Evolutionary conservation across 1,140 invertebrate genomes (phyloP).

Genomic region (Drosophila subobscura): DNA sequence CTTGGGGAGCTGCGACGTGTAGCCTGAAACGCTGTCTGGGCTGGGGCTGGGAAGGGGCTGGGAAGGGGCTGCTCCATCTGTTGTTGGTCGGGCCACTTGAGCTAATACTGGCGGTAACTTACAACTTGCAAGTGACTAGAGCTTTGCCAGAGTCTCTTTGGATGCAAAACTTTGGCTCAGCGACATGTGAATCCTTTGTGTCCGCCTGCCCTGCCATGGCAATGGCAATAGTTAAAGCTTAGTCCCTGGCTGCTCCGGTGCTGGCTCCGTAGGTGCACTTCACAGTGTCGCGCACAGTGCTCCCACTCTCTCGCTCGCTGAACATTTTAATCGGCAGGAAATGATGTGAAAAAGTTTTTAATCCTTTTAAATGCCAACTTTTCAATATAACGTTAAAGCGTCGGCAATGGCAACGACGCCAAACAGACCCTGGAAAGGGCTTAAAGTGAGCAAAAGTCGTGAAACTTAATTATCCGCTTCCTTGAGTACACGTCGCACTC

Average conservation of each 20-base stretch:
- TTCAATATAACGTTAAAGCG: constrained; percentile 48
- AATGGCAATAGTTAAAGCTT: constrained; percentile 36
- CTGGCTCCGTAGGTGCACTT: too few relatives aligned
- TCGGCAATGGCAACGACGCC: neutral
- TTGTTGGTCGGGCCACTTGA: constrained; percentile 17
- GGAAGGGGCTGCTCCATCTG: too few relatives aligned
- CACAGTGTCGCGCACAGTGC: constrained; percentile 28
- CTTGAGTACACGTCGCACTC: constrained; percentile 2
- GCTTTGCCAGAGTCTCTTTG: constrained; percentile 30
- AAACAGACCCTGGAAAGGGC: constrained; percentile 12
- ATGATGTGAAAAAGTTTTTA: constrained; percentile 67
- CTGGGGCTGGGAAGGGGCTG: too few relatives aligned
- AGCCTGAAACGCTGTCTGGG: too few relatives aligned
- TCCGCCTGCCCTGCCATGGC: neutral
- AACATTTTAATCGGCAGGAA: constrained; percentile 66
- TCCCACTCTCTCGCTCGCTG: constrained; percentile 2
- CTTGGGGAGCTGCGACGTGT: too few relatives aligned
- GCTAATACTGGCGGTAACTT: constrained; percentile 32
- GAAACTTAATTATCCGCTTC: constrained; percentile 55
- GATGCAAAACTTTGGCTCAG: constrained; percentile 44
- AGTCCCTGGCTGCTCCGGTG: neutral
- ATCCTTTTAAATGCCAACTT: constrained; percentile 62
- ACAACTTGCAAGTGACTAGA: constrained; percentile 35
- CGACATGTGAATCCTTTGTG: constrained; percentile 54
- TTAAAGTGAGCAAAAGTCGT: constrained; percentile 55